Evolutionary conservation across 2,113 vertebrate genomes (phyloP).

Genomic region (Arothron firmamentum): DNA sequence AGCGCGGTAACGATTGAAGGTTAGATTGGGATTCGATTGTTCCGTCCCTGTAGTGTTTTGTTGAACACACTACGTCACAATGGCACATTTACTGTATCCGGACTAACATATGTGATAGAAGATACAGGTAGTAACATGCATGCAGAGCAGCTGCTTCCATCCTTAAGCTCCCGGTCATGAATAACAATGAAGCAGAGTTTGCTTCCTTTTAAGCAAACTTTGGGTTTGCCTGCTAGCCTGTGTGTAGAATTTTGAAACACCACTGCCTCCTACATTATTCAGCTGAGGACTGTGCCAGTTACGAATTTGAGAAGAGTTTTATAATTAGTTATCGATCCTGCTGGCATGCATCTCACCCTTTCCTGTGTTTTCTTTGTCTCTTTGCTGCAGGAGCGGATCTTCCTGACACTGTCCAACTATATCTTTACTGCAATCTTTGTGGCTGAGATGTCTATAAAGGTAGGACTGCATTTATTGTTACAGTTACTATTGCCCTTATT

Average conservation of each 20-base stretch:
- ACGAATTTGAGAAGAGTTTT: constrained; percentile 2
- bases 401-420: constrained; percentile 95
- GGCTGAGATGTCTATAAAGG: constrained; percentile 96
- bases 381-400: constrained; percentile 85
- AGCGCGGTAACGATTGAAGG: background rate
- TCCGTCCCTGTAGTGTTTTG: no score
- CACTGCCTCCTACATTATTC: constrained; percentile 46
- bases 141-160: no score
- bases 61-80: no score
- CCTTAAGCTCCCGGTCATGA: no score
- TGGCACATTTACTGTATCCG: no score
- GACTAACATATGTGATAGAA: no score
- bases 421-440: constrained; percentile 97
- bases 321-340: background rate
- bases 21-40: no score
- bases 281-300: constrained; percentile 16
- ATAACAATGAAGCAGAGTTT: no score
- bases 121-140: no score
- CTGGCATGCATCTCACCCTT: constrained; percentile 8
- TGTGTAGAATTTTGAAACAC: constrained; percentile 7
- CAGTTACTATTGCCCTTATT: no score
- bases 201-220: constrained; percentile 14
- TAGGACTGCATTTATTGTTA: constrained; percentile 56
- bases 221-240: constrained; percentile 31
- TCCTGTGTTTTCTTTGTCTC: constrained; percentile 25